These are phyloP conservation scores for Sinodicranocentrus sp. DNA, from an alignment of 2,888 invertebrate species.

Conservation along the genomic window DNA sequence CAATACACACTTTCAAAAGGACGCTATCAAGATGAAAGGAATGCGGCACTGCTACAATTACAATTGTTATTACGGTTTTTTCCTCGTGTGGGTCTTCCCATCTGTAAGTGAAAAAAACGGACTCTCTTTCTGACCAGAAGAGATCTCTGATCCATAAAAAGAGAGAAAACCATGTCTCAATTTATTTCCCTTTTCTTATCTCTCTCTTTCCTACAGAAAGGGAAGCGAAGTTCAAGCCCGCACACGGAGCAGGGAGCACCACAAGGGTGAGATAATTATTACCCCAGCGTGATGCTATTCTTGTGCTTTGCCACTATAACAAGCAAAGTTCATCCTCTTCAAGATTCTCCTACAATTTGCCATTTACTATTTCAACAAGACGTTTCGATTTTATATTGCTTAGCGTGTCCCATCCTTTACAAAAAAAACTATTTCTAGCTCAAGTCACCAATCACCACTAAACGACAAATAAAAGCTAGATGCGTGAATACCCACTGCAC, in stretches of 20 bases:
- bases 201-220: slow-evolving; percentile 37
- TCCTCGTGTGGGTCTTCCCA: not conserved
- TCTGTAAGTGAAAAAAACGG: slow-evolving; percentile 21
- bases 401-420: slow-evolving; percentile 19
- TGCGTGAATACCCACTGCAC: not conserved
- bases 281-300: slow-evolving; percentile 20
- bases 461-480: too few relatives aligned
- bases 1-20: slow-evolving; percentile 39
- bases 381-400: not conserved
- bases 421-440: not conserved
- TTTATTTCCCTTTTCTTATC: slow-evolving; percentile 22
- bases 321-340: not conserved
- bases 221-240: slow-evolving; percentile 41
- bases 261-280: slow-evolving; percentile 29
- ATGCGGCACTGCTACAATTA: not conserved
- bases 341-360: too few relatives aligned
- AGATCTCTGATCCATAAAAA: not conserved
- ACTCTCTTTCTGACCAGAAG: slow-evolving; percentile 35
- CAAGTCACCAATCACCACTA: too few relatives aligned
- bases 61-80: slow-evolving; percentile 22
- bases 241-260: slow-evolving; percentile 50
- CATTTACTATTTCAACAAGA: not conserved
- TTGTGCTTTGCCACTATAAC: not conserved
- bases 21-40: not conserved
- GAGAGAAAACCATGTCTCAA: slow-evolving; percentile 9